Evolutionary conservation across 2,113 vertebrate genomes (phyloP), one percentile per base, ranked within the genome.

Genomic region (Triplophysa dalaica): DNA sequence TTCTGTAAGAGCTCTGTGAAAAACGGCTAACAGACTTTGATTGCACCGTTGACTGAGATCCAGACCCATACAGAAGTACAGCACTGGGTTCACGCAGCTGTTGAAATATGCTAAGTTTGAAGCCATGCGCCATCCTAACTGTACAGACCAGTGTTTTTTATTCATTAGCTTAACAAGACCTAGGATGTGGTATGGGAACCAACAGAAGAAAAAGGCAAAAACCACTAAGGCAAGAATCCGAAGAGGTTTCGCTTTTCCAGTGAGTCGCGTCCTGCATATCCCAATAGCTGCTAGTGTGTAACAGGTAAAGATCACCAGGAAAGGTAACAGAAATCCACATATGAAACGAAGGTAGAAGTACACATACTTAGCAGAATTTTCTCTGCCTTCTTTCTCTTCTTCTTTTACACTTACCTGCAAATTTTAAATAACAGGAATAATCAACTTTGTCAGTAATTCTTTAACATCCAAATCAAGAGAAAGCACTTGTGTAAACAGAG

Each of bases 21-120:
- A 92, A 2, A 91, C 82, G 0, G 43, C 70, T 1, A 82, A 41
- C 66, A 91, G 64, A 29, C 86, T 89, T 76, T 87, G 87, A 4
- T 76, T 75, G 60, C 89, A 79, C 5, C 38, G 79, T 0, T 80
- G 84, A 21, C 77, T 88, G 43, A 84, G 75, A 0, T 91, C 83
- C 74, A 92, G 72, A 9, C 93, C 93, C 88, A 92, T 90, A 85
- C 86, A 93, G 88, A 93, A 92, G 81, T 94, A 94, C 50, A 94
- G 9, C 70, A 94, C 21, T 0, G 94, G 93, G 85, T 94, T 94
- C 50, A 90, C 82, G 1, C 93, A 94, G 82, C 93, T 94, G 87
- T 93, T 94, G 8, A 94, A 90, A 43, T 88, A 94, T 33, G 93
- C 92, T 0, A 93, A 2, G 1, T 82, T 82, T 2, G 82, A 89